A percentile compares a stretch with the other conserved stretches of the same genome.
phyloP scores from a whole-genome alignment of 2,797 vertebrate species.

The Morelia viridis region DNA sequence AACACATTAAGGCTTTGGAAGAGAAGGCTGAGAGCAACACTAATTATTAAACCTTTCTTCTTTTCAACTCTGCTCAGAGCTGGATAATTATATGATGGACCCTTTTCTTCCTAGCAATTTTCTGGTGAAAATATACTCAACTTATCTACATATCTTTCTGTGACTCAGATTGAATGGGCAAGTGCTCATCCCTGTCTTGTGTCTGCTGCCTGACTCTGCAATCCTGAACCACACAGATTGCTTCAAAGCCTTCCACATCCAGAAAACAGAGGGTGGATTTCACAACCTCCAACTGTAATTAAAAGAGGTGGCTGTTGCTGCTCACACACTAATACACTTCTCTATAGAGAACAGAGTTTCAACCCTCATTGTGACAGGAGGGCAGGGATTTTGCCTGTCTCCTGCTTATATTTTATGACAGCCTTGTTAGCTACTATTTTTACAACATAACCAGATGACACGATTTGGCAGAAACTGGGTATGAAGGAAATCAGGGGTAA shows the following conservation, averaged over 20 bases:
- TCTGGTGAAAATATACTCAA: slow-evolving; percentile 48
- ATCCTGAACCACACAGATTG: not conserved
- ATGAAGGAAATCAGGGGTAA: not conserved
- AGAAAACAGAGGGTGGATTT: slow-evolving; percentile 10
- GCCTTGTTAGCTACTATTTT: not conserved
- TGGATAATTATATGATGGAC: slow-evolving; percentile 35
- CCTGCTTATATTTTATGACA: not conserved
- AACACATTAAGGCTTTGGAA: not conserved
- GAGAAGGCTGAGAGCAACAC: slow-evolving; percentile 30
- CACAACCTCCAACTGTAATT: slow-evolving; percentile 30
- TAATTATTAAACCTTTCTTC: slow-evolving; percentile 48
- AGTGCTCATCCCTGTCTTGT: slow-evolving; percentile 14
- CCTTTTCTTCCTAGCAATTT: not conserved
- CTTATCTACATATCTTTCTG: slow-evolving; percentile 41
- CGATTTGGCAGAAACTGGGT: not conserved
- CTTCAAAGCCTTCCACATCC: not conserved
- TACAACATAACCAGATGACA: not conserved
- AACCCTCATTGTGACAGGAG: not conserved
- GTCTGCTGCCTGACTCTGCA: not conserved
- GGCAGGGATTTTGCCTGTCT: not conserved
- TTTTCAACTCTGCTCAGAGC: slow-evolving; percentile 56
- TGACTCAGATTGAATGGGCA: slow-evolving; percentile 37
- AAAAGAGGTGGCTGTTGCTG: not conserved
- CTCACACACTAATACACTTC: slow-evolving; percentile 8
- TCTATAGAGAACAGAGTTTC: not conserved